A percentile compares a stretch with the other conserved stretches of the same genome.
phyloP scores from a whole-genome alignment of 2,797 vertebrate genomes.

The Coccyzus lansbergi region DNA sequence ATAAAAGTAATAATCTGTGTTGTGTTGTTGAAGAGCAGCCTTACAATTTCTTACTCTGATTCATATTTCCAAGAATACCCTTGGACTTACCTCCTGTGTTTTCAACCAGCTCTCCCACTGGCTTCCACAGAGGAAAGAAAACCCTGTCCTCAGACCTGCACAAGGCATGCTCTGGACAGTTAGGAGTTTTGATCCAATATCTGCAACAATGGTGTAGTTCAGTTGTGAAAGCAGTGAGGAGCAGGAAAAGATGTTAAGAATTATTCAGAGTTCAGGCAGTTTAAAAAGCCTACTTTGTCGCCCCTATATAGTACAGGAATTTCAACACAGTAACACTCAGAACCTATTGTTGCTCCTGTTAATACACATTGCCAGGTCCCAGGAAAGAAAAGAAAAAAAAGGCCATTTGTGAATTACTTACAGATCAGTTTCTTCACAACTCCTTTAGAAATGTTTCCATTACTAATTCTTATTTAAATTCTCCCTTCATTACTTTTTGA shows the following conservation, averaged over 20 bases:
- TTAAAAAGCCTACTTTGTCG: neutral
- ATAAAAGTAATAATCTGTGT: neutral
- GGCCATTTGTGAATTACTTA: neutral
- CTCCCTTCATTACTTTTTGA: neutral
- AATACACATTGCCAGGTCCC: neutral
- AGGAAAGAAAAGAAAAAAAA: neutral
- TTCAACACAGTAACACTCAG: neutral
- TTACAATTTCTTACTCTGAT: neutral
- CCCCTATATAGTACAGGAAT: neutral
- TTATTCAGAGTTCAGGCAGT: neutral
- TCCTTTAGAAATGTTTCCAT: neutral
- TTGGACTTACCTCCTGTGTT: neutral
- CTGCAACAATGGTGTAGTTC: neutral
- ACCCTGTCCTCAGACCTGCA: neutral
- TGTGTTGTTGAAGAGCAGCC: neutral
- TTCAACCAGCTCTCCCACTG: neutral
- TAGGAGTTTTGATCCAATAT: neutral
- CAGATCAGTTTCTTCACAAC: neutral
- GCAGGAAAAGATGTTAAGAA: neutral
- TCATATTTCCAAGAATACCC: neutral
- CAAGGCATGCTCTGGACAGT: fast-evolving
- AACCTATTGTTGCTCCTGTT: neutral
- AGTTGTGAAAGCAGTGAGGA: neutral
- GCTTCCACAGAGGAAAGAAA: neutral
- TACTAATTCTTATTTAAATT: neutral